Conservation (phyloP, 2,888 invertebrate species). For the Spodoptera littoralis region DNA sequence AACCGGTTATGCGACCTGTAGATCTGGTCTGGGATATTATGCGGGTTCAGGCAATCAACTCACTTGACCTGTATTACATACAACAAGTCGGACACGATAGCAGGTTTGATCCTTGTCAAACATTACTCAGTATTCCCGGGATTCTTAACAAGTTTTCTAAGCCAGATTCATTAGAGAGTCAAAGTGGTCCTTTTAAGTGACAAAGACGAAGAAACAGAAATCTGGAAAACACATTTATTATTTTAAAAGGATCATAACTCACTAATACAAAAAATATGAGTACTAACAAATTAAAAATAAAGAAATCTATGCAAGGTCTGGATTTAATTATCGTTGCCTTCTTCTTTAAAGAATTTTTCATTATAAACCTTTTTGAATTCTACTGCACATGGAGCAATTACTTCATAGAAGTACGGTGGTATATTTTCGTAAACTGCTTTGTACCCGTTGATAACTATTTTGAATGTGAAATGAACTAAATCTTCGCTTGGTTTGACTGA, state of each 20-base stretch:
- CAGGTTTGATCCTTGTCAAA: slow-evolving; percentile 79
- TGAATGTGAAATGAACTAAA: slow-evolving; percentile 75
- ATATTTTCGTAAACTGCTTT: slow-evolving; percentile 68
- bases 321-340: slow-evolving; percentile 6
- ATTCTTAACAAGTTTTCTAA: slow-evolving; percentile 5
- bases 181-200: background rate
- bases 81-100: slow-evolving; percentile 70
- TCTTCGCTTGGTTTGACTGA: slow-evolving; percentile 56
- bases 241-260: background rate
- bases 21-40: slow-evolving; percentile 78
- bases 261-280: background rate
- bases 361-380: slow-evolving; percentile 69
- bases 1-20: slow-evolving; percentile 72
- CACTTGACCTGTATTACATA: slow-evolving; percentile 81
- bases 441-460: slow-evolving; percentile 71
- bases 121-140: slow-evolving; percentile 63
- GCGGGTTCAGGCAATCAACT: slow-evolving; percentile 78
- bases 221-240: too few species aligned
- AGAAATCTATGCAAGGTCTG: background rate
- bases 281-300: background rate
- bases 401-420: slow-evolving; percentile 78
- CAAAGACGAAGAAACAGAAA: background rate
- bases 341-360: slow-evolving; percentile 63
- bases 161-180: background rate
- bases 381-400: slow-evolving; percentile 72